Evolutionary conservation across 1,140 invertebrate genomes (phyloP), one percentile per base, ranked within the genome.

Genomic region (Pinna nobilis): DNA sequence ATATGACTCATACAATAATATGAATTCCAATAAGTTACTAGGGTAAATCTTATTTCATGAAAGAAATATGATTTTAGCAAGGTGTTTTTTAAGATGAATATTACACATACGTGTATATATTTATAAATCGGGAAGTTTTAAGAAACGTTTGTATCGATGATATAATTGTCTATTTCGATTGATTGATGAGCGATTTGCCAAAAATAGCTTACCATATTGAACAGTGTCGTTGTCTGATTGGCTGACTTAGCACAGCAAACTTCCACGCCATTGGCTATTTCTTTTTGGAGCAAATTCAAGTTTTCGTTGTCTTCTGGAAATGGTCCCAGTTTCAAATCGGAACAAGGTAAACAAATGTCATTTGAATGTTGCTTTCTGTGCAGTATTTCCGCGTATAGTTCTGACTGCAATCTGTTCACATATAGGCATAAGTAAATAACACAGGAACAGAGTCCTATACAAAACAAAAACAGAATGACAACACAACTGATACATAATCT

Each of bases 261-360:
- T 18, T 59, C 51, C 1, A 64, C 25, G 5, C 67, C 73, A 18
- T 64, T 25, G 1, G 47, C 28, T n/a, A 1, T 9, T 41, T 50
- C 39, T 18, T 23, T 65, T 3, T 3, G 49, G 3, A 75, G 35
- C 9, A 41, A 37, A 5, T 35, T 35, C 9, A 75, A 18, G 5
- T 75, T 28, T 28, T 15, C 18, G 20, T 69, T 75, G 51, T 75
- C 73, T 25, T 75, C 66, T 51, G 67, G 65, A 44, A 75, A 64
- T 32, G 73, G 73, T 25, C 73, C 73, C 6, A 70, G 33, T 28
- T 59, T 33, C 3, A 75, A 25, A 11, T 75, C 73, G 28, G 59
- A 59, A 32, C 73, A 75, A 33, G 73, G 73, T 3, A 75, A 11
- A 50, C 73, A 75, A 2, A 75, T 3, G 7, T 33, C n/a, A 30